Evolutionary conservation across 1,140 invertebrate genomes (phyloP), one percentile per base, ranked within the genome.

Genomic region (Popillia japonica): DNA sequence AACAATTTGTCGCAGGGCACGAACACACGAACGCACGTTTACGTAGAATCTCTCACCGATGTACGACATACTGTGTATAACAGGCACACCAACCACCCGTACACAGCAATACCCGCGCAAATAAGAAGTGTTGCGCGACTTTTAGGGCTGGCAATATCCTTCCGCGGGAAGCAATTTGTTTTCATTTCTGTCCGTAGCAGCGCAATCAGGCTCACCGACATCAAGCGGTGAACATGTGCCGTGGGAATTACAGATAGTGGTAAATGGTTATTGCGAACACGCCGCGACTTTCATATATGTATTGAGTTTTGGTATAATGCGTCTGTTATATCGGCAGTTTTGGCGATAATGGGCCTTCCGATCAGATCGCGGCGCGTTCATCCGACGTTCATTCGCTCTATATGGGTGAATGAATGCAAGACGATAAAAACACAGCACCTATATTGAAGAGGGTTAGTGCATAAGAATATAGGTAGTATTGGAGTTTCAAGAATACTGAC

Each of bases 161-260:
- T 83, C 82, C 80, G 82, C 80, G 77, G 80, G 83, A 83, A 80
- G 81, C 82, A 83, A 85, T 85, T 84, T 81, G 81, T 85, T 85
- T 84, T 84, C 84, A 85, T 85, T 84, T 78, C 81, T 72, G 77
- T 59, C 77, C 40, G 80, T 82, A 79, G 79, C 55, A 78, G 77
- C 75, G 81, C 84, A 85, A 85, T 85, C 83, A 85, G 82, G 78
- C 83, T 79, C 78, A 78, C 82, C 81, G 80, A 83, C 83, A 81
- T 83, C 82, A 80, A 80, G 79, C 82, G 78, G 76, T 78, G 79
- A 82, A 83, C 80, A 81, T 78, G 78, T 79, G 79, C 80, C 81
- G 82, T 81, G 83, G 83, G 83, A 84, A 84, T 84, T 80, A 80
- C 82, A 83, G 83, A 83, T 84, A 83, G 83, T 83, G 80, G 83